These are phyloP conservation scores for Acrossocheilus wenchowensis DNA, from an alignment of 2,797 vertebrate genomes.

Conservation along the genomic window DNA sequence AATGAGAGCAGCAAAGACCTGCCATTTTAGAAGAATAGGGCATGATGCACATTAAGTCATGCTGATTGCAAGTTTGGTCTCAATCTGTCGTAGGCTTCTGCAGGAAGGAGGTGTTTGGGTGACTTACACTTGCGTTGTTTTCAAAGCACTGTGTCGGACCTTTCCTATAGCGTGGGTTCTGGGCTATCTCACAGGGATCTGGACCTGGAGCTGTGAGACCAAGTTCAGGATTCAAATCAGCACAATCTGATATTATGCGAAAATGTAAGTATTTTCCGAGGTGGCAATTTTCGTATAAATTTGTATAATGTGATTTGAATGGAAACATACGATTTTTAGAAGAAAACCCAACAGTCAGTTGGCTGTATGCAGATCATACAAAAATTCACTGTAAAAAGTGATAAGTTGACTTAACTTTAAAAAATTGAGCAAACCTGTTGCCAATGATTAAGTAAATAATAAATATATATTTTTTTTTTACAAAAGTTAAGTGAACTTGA, in stretches of 20 bases:
- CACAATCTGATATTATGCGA: neutral
- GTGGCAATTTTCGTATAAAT: neutral
- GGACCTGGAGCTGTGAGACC: conserved; percentile 85
- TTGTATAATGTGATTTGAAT: neutral
- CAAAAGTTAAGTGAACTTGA: too few relatives aligned
- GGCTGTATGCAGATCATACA: neutral
- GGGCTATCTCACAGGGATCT: conserved; percentile 87
- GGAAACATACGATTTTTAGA: neutral
- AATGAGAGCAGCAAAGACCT: conserved; percentile 41
- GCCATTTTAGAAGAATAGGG: conserved; percentile 38
- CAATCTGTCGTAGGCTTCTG: neutral
- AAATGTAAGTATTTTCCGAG: neutral
- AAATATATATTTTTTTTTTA: too few relatives aligned
- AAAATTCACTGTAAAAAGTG: neutral
- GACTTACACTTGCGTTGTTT: conserved; percentile 86
- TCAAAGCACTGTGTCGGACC: conserved; percentile 91
- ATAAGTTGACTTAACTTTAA: too few relatives aligned
- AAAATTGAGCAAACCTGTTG: too few relatives aligned
- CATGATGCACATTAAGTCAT: conserved; percentile 56
- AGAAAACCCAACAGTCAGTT: neutral
- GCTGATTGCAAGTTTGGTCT: conserved; percentile 1
- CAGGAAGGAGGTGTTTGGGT: conserved; percentile 5
- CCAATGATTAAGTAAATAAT: too few relatives aligned
- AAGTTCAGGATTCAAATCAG: conserved; percentile 68
- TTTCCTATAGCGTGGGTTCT: conserved; percentile 90